Base-by-base conservation (phyloP, 2,797 vertebrate genomes). In the Sebastes dallii region DNA sequence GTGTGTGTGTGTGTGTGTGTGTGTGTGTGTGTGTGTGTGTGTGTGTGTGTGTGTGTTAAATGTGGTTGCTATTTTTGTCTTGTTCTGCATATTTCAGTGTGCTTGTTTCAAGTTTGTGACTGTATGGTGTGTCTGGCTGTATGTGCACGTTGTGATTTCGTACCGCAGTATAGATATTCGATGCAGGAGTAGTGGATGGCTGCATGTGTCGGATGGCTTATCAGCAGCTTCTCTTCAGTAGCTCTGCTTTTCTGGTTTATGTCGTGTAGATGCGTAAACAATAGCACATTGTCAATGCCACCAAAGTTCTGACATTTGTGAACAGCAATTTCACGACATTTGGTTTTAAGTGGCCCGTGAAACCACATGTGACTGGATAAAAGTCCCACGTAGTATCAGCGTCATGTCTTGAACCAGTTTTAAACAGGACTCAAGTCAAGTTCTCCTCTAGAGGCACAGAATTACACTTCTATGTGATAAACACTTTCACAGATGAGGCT, bases 21-120 rank as follows among this genome's bases (percentile, higher is more conserved):
- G 4, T 27, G 25, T 25, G 25, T 25, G 25, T 25, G 25, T 25
- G 25, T 25, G 25, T 66, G 46, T 30, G 34, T 56, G 42, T 50
- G 11, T 66, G 66, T 65, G 64, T 32, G 20, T 27, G 64, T 39
- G 25, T 72, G 68, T 25, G 71, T 78, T 74, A 30, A 76, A 82
- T 60, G 29, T 34, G 32, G 29, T 39, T 66, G 52, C 50, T 79
- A 72, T 83, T 82, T 82, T 56, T 36, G 76, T 82, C 72, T 39
- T 55, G 6, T 62, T 36, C 62, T 77, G 68, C 58, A 59, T 59
- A 59, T 86, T 83, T 78, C 22, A 42, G 39, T 54, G 58, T 16
- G 55, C 20, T 77, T 58, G 24, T 73, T 81, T 78, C n/a, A 72
- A 29, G 72, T 67, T 30, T 59, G 29, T 58, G 65, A 60, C 54